Conservation (phyloP, 2,797 vertebrate species). For the Glossophaga mutica region DNA sequence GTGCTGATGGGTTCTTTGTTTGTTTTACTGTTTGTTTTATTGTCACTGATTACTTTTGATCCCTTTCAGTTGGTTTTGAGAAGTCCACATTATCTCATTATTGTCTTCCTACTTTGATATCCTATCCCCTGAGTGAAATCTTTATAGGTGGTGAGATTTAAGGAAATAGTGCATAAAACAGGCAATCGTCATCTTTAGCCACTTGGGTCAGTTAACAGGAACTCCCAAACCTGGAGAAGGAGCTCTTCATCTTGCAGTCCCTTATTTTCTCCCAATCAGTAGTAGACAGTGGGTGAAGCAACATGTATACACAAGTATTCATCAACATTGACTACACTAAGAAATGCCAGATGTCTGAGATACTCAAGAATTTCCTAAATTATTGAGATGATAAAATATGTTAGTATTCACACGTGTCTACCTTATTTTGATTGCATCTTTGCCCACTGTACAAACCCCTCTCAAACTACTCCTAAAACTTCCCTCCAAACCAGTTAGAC, state of each 20-base stretch:
- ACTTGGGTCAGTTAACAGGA: background rate
- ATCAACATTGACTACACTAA: background rate
- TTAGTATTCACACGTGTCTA: background rate
- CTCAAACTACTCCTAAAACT: background rate
- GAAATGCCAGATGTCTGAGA: background rate
- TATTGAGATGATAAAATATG: background rate
- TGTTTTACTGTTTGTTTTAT: background rate
- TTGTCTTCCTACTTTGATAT: background rate
- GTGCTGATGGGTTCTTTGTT: background rate
- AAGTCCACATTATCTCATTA: background rate
- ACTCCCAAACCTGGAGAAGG: background rate
- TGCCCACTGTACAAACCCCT: background rate
- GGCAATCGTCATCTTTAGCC: background rate
- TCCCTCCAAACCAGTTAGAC: background rate
- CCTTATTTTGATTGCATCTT: background rate
- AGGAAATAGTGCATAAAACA: background rate
- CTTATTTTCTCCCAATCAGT: background rate
- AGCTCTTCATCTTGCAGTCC: background rate
- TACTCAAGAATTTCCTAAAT: background rate
- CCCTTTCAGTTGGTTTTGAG: background rate
- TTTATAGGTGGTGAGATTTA: background rate
- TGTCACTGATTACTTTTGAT: background rate
- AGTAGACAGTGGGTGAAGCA: background rate
- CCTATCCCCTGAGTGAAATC: too few species aligned
- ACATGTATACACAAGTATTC: background rate